Percentiles rank a stretch among this genome's conserved stretches.
Evolutionary conservation across 2,797 vertebrate species (phyloP).

Genomic region (Hafferia zeledoni): DNA sequence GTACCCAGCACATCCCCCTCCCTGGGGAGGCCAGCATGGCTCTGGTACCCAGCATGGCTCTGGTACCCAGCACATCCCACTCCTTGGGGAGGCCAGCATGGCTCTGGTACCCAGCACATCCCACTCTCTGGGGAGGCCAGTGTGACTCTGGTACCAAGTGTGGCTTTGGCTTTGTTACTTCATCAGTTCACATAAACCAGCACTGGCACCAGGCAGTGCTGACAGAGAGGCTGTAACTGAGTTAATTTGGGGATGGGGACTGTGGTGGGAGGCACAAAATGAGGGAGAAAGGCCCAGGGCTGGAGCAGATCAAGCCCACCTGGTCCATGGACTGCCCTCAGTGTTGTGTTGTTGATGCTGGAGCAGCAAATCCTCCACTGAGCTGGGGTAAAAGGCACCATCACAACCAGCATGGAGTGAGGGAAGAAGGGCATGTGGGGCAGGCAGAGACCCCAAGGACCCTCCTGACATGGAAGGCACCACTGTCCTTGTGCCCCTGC

Average conservation of each 20-base stretch:
- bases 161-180: neutral
- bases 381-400: accelerated
- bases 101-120: too few relatives aligned
- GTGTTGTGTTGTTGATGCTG: neutral
- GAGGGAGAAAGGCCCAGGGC: neutral
- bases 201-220: accelerated
- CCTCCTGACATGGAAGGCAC: neutral
- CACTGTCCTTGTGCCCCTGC: neutral
- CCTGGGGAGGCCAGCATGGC: neutral
- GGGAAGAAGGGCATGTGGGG: neutral
- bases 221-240: neutral
- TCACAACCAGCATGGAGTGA: accelerated
- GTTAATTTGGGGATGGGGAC: accelerated
- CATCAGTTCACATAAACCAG: neutral
- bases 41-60: neutral
- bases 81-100: accelerated
- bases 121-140: too few relatives aligned
- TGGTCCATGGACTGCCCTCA: accelerated
- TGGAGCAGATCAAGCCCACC: neutral
- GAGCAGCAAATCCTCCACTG: neutral
- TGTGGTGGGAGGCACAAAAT: accelerated
- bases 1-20: neutral
- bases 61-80: neutral
- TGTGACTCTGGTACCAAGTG: neutral
- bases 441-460: neutral